A percentile compares a stretch with the other conserved stretches of the same genome.
phyloP scores from a whole-genome alignment of 1,140 invertebrate species.

The Zaprionus vittiger region DNA sequence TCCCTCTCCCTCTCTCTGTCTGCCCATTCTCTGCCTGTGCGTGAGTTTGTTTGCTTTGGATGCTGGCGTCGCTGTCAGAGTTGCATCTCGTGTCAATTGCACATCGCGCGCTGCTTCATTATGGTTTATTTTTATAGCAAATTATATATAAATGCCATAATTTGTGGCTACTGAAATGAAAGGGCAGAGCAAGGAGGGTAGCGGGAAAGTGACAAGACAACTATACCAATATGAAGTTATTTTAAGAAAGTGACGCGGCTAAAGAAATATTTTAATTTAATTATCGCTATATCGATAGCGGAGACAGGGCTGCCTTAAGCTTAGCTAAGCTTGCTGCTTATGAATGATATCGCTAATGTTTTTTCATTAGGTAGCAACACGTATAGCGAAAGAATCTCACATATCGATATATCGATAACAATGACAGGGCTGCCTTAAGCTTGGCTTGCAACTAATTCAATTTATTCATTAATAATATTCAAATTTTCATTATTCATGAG shows the following conservation, averaged over 20 bases:
- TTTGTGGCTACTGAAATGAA: slow-evolving; percentile 59
- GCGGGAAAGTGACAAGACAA: not conserved
- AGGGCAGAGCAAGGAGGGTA: not conserved
- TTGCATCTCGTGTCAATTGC: slow-evolving; percentile 73
- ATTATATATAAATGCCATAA: slow-evolving; percentile 80
- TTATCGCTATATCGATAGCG: not conserved
- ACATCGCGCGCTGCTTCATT: slow-evolving; percentile 74
- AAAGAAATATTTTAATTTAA: not conserved
- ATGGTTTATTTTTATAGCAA: slow-evolving; percentile 71
- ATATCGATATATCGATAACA: no score
- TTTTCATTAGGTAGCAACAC: no score
- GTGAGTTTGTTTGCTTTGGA: slow-evolving; percentile 61
- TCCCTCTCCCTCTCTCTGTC: slow-evolving; percentile 1
- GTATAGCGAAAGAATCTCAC: no score
- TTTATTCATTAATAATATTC: no score
- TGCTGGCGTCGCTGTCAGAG: slow-evolving; percentile 24
- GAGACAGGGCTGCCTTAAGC: no score
- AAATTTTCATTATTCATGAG: no score
- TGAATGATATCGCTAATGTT: no score
- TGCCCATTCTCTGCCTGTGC: slow-evolving; percentile 35
- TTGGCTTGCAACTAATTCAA: not conserved
- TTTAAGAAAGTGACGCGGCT: slow-evolving; percentile 54
- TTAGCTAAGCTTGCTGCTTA: no score
- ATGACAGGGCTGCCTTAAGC: not conserved
- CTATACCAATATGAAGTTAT: slow-evolving; percentile 31